Base-by-base conservation (phyloP, 2,888 invertebrate species). In the Furcula furcula region DNA sequence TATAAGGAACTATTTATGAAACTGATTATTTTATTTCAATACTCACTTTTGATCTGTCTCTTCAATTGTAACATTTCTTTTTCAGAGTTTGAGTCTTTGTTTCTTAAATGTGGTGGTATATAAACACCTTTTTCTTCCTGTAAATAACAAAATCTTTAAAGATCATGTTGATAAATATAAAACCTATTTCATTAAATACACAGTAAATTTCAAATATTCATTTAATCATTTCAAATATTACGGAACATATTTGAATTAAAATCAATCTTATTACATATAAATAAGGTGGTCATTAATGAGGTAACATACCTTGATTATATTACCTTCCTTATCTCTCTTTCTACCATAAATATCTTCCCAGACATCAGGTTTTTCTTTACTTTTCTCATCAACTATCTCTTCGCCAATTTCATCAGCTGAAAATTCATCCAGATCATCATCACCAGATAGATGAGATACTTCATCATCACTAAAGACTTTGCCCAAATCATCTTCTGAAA, bases 301-400 rank as follows among this genome's bases (percentile, higher is more conserved):
- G 22, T 6, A 9, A 22, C 23, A 25, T 75, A 92, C 92, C 61
- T 89, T 83, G 26, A 97, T 82, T 48, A 98, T 72, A 68, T 94
- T 93, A 2, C 98, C 98, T 53, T 94, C 90, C 60, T 92, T 92
- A 66, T 95, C 94, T 51, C 96, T 90, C 53, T 94, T 91, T 39
- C 98, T 90, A 0, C 98, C 98, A 80, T 98, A 98, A 69, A 98
- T 98, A 84, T 98, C 98, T 88, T 98, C 97, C 93, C 94, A 94
- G 2, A 78, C 65, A 65, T 86, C 84, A 39, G 80, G 83, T 41
- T 78, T 77, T 41, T 65, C 76, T 46, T 66, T 41, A 38, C 80
- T 70, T 29, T 62, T 55, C 18, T 65, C 51, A 16, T 55, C 43
- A 26, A 41, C 39, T 31, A 41, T 46, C 14, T 47, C 39, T 38